Base-by-base conservation (phyloP, 2,113 vertebrate genomes). In the Apodemus sylvaticus region DNA sequence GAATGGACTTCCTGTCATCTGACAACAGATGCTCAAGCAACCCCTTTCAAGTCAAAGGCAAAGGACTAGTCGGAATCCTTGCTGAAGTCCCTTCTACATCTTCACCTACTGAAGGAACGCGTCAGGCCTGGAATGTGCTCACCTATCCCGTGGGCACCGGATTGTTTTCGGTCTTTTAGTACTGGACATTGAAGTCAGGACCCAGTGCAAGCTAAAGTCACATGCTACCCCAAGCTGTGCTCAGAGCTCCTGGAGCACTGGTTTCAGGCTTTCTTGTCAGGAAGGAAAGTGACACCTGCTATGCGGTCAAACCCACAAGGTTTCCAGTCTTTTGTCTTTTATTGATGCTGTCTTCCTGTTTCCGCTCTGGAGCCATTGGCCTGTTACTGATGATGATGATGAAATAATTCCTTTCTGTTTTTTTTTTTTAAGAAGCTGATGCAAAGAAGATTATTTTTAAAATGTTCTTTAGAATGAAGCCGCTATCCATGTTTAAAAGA, bases 51-150 rank as follows among this genome's bases (percentile, higher is more conserved):
- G 62, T 74, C 51, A 68, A 95, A 93, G 48, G 29, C 58, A 62
- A 14, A 17, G 10, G 29, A 86, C 76, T 70, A 48, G 45, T 48
- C 45, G 87, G 51, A 94, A 95, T 83, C 68, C 79, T 94, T 92
- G 58, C 76, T 90, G 96, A n/a, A 88, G 19, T 31, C 79, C 26
- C 62, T n/a, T 1, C 93, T 91, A 24, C 95, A 78, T 68, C 76
- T 96, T 29, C 91, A 42, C 83, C n/a, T 34, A 94, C 83, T 90
- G 97, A 97, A 97, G 95, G 94, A 58, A 93, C 70, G 68, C 34
- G 95, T 16, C 66, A 94, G 93, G 94, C 89, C 86, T 92, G 77
- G 95, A 93, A 77, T 76, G 93, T 94, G 86, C 86, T 96, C 93
- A 83, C 66, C 9, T 48, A 36, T 14, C 29, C 42, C 12, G 0